Conservation (phyloP, 2,888 invertebrate genomes). For the Drosophila melanosoma region DNA sequence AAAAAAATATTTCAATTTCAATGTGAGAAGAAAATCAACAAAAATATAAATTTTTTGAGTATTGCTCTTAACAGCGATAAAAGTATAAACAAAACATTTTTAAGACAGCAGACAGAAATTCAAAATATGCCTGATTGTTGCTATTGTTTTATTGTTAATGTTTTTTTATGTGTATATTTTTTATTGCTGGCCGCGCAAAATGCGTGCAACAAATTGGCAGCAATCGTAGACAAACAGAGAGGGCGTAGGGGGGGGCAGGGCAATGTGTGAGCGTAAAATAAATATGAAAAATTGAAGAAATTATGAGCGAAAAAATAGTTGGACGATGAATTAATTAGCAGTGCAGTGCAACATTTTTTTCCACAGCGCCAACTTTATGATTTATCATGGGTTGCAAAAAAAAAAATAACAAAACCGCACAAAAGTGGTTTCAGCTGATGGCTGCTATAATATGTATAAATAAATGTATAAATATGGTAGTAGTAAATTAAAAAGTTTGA, state of each 20-base stretch:
- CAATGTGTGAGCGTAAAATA: neutral
- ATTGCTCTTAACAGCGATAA: conserved; percentile 31
- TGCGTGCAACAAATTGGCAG: conserved; percentile 44
- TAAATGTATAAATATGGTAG: neutral
- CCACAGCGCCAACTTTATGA: conserved; percentile 43
- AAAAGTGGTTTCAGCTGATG: conserved; percentile 8
- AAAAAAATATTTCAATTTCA: conserved; percentile 58
- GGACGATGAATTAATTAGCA: conserved; percentile 73
- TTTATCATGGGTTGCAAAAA: conserved; percentile 13
- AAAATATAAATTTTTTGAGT: conserved; percentile 7
- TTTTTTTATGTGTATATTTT: conserved; percentile 24
- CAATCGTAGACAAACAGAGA: neutral
- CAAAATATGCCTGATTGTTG: conserved; percentile 26
- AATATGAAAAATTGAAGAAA: conserved; percentile 27
- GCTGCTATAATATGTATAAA: neutral
- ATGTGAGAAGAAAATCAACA: conserved; percentile 19
- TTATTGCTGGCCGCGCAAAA: conserved; percentile 35
- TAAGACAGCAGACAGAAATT: conserved; percentile 7
- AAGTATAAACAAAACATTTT: conserved; percentile 1
- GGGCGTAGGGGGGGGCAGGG: neutral
- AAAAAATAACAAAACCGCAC: neutral
- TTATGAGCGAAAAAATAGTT: conserved; percentile 43
- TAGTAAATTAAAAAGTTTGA: no score
- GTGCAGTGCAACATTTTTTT: conserved; percentile 49
- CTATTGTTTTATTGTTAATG: conserved; percentile 25